Evolutionary conservation across 2,797 vertebrate genomes (phyloP), one percentile per base, ranked within the genome.

Genomic region (Ctenochaetus hawaiiensis): DNA sequence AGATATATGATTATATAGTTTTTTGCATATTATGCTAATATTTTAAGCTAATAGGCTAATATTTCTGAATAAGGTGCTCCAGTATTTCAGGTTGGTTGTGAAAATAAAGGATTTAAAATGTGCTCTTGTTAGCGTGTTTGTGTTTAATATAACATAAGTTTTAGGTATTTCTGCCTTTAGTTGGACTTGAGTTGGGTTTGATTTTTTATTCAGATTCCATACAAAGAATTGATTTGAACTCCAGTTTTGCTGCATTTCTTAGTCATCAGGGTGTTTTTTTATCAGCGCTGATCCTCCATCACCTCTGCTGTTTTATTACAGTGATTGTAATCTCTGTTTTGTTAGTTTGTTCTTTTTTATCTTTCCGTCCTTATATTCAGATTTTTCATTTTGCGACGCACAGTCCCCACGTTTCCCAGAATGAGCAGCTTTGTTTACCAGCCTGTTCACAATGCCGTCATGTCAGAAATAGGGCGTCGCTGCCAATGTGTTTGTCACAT

Each of bases 391-490:
- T 69, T 41, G 22, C 6, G 64, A 49, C 65, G 20, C 49, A 1
- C 11, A 51, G 23, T 47, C 44, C 30, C 26, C 41, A 18, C 58
- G 57, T 72, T 77, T 49, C 18, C 52, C 18, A 66, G 65, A 65
- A 10, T 13, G 63, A 78, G 54, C 75, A 20, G 78, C 77, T 78
- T 74, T 81, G 78, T 82, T 84, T 56, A 53, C 58, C 58, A n/a
- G 57, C 45, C 65, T 20, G 54, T 62, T 77, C 54, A 22, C 26
- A 34, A 37, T 30, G 4, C 66, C 17, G 69, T 67, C 78, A 58
- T 63, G 63, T 43, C 59, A 23, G 78, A 76, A 87, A 78, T 63
- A 65, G 81, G 67, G 16, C 62, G 10, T 78, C 62, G 8, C 53
- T 63, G 72, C 41, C 53, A 52, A 64, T 8, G 6, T 51, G 52